These are phyloP conservation scores for Porphyrio hochstetteri DNA, from an alignment of 2,113 vertebrate species.

Conservation along the genomic window DNA sequence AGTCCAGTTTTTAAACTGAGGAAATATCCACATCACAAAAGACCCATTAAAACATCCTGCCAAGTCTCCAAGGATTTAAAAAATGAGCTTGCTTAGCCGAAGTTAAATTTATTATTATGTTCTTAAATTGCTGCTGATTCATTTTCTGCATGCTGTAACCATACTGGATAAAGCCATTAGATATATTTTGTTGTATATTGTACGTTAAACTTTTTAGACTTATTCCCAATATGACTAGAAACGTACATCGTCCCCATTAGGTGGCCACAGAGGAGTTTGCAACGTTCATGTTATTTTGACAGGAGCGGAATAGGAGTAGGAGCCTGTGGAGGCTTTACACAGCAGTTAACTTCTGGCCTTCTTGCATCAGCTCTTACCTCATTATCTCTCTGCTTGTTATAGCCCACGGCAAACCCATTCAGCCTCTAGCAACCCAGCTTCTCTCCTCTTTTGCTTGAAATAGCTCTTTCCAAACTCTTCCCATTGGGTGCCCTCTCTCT, in stretches of 20 bases:
- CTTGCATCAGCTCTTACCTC: not conserved
- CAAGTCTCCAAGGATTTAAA: conserved; percentile 30
- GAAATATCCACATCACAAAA: conserved; percentile 52
- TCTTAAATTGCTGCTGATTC: conserved; percentile 35
- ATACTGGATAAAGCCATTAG: not conserved
- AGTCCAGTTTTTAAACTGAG: conserved; percentile 25
- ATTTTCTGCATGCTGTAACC: conserved; percentile 26
- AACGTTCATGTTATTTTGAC: not conserved
- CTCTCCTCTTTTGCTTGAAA: not conserved
- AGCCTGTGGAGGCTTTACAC: not conserved
- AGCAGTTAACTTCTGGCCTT: not conserved
- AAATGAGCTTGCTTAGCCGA: not conserved
- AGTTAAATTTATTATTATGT: conserved; percentile 43
- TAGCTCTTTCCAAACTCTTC: not conserved
- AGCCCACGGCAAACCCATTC: not conserved
- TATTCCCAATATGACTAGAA: not conserved
- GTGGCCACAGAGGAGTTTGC: not conserved
- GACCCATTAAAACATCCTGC: conserved; percentile 34
- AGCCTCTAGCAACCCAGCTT: not conserved
- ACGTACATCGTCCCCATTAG: not conserved
- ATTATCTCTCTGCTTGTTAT: not conserved
- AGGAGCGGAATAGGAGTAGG: not conserved
- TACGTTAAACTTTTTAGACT: not conserved
- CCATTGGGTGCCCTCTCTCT: not conserved
- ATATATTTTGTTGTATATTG: not conserved